phyloP scores from a whole-genome alignment of 2,888 invertebrate genomes.

The Acanthosepion pharaonis region DNA sequence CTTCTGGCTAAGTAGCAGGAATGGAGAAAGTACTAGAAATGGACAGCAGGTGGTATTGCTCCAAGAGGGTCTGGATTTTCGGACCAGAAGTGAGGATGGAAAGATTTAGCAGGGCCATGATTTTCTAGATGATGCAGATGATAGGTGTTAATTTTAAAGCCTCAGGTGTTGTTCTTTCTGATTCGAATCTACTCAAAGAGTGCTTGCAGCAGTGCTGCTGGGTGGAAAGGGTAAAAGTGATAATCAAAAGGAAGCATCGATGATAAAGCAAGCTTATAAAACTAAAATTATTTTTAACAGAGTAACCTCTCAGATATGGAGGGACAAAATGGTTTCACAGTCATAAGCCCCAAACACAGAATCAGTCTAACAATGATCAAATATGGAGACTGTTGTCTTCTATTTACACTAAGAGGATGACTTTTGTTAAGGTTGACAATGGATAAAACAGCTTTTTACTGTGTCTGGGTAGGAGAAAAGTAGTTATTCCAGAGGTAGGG shows the following conservation, averaged over 20 bases:
- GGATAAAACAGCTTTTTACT: too few species aligned
- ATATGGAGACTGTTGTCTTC: too few species aligned
- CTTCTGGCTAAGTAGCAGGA: not conserved
- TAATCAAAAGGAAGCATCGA: not conserved
- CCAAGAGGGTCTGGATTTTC: not conserved
- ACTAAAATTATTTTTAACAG: not conserved
- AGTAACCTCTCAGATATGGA: too few species aligned
- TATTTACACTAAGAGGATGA: too few species aligned
- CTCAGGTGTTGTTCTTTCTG: not conserved
- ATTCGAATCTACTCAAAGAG: not conserved
- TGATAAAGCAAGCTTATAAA: not conserved
- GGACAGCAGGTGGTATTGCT: not conserved
- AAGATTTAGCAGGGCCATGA: not conserved
- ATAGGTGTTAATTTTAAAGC: conserved; percentile 33
- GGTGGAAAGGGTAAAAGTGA: not conserved
- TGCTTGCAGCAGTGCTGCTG: not conserved
- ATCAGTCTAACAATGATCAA: too few species aligned
- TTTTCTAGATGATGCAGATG: not conserved
- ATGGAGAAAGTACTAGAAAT: not conserved
- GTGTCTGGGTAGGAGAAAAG: too few species aligned
- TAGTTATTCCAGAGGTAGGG: too few species aligned
- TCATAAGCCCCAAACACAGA: too few species aligned
- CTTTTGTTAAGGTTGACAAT: too few species aligned
- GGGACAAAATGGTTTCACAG: too few species aligned
- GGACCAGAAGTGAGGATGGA: not conserved